A percentile compares a stretch with the other conserved stretches of the same genome.
phyloP scores from a whole-genome alignment of 2,888 invertebrate species.

The Beris morrisii region DNA sequence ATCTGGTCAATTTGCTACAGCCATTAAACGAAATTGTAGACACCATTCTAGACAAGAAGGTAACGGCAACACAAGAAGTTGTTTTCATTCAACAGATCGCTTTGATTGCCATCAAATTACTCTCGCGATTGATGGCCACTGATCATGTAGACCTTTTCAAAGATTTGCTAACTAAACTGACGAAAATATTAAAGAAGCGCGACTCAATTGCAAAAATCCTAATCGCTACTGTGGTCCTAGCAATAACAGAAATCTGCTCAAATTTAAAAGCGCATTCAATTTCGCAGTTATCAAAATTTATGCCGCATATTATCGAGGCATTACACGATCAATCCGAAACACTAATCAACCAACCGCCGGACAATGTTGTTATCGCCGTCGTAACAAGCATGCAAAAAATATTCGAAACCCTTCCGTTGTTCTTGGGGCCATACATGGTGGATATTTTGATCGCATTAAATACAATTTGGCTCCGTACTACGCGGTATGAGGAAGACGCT shows the following conservation, averaged over 20 bases:
- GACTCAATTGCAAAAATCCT: conserved; percentile 54
- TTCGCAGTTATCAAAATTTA: conserved; percentile 72
- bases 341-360: conserved; percentile 46
- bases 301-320: conserved; percentile 72
- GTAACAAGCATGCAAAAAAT: conserved; percentile 81
- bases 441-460: conserved; percentile 69
- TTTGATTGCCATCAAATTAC: conserved; percentile 76
- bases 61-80: conserved; percentile 59
- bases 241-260: conserved; percentile 77
- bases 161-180: conserved; percentile 68
- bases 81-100: conserved; percentile 80
- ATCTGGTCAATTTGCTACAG: conserved; percentile 64
- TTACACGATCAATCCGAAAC: conserved; percentile 66
- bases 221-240: conserved; percentile 73
- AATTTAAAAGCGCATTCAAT: conserved; percentile 77
- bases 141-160: conserved; percentile 71
- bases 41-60: conserved; percentile 57
- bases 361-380: conserved; percentile 53
- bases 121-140: conserved; percentile 73
- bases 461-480: conserved; percentile 57
- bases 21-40: conserved; percentile 65
- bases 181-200: conserved; percentile 55
- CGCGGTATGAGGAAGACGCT: conserved; percentile 50
- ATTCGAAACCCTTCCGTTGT: conserved; percentile 77
- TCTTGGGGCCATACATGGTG: conserved; percentile 82